These are phyloP conservation scores for Melinaea marsaeus DNA, from an alignment of 2,888 invertebrate genomes.

Conservation along the genomic window DNA sequence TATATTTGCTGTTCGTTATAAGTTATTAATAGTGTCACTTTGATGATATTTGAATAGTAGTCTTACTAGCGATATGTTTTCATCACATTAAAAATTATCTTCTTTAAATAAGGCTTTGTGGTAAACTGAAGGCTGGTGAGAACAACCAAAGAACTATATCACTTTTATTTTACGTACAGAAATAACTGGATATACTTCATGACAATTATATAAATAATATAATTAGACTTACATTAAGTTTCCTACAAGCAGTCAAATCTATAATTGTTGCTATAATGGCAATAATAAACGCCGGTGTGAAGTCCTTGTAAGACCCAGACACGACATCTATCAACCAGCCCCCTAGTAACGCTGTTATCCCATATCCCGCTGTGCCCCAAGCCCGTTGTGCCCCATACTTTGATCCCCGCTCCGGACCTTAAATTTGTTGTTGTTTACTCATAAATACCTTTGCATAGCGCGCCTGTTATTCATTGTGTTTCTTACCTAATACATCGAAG, in stretches of 20 bases:
- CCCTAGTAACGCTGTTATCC: conserved; percentile 82
- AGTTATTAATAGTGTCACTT: too few relatives aligned
- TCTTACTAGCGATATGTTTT: too few relatives aligned
- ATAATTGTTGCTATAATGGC: conserved; percentile 80
- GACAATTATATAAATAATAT: background rate
- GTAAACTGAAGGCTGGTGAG: too few relatives aligned
- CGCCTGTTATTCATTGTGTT: background rate
- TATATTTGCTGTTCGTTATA: too few relatives aligned
- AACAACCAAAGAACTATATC: too few relatives aligned
- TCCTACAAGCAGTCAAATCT: conserved; percentile 82
- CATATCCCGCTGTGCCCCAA: conserved; percentile 91
- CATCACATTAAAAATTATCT: too few relatives aligned
- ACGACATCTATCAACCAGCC: conserved; percentile 84
- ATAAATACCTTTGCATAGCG: too few relatives aligned
- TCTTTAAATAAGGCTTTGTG: too few relatives aligned
- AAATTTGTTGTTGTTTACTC: background rate
- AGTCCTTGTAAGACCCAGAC: conserved; percentile 79
- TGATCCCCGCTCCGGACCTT: conserved; percentile 82
- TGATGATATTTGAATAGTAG: too few relatives aligned
- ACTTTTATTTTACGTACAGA: too few relatives aligned
- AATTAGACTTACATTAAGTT: conserved; percentile 66
- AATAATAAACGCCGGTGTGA: conserved; percentile 85
- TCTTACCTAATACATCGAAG: conserved; percentile 88
- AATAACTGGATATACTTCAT: too few relatives aligned
- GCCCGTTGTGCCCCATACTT: conserved; percentile 88